Base-by-base conservation (phyloP, 2,113 vertebrate genomes). In the Scatophagus argus region DNA sequence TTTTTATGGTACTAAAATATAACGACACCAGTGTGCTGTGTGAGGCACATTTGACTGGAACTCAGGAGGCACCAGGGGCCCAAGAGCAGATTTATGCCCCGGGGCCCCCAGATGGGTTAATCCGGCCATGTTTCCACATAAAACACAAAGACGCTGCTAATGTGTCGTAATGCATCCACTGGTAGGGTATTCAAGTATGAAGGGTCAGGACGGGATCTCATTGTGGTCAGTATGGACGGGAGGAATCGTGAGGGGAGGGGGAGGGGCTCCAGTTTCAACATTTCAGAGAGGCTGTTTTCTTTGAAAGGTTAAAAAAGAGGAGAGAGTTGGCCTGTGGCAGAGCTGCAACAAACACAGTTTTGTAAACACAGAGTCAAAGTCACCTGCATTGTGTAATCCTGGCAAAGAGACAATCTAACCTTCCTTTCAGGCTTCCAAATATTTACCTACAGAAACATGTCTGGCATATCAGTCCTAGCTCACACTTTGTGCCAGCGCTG, bases 311-410 rank as follows among this genome's bases (percentile, higher is more conserved):
- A 56, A 3, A 51, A 10, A 8, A 47, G 10, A 64, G 31, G 21
- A 56, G 27, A 47, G 6, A 46, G n/a, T 4, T 31, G 31, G 16
- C 16, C 56, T 79, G 32, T 43, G 59, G 38, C 58, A 14, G 43
- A 13, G 19, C 64, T 68, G 21, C 3, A 44, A 34, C 51, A 65
- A 56, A 61, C 3, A 34, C 1, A 27, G 19, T 3, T 41, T 8
- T 23, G 25, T 56, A 49, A 68, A 64, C 10, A 46, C 5, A 52
- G 36, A 67, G 29, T 29, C 41, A n/a, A 67, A 67, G 31, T 56
- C 49, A 38, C 29, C 56, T 47, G 41, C 14, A 1, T 25, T 74
- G 13, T 62, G 4, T 79, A 38, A 78, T 51, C 47, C 16, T 41
- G 32, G 14, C 8, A 43, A 27, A 75, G 19, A 55, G 10, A 59